Percentiles rank a stretch among this genome's conserved stretches.
These are phyloP conservation scores for Linnaemya vulpina DNA, from an alignment of 2,888 invertebrate species.

Conservation along the genomic window DNA sequence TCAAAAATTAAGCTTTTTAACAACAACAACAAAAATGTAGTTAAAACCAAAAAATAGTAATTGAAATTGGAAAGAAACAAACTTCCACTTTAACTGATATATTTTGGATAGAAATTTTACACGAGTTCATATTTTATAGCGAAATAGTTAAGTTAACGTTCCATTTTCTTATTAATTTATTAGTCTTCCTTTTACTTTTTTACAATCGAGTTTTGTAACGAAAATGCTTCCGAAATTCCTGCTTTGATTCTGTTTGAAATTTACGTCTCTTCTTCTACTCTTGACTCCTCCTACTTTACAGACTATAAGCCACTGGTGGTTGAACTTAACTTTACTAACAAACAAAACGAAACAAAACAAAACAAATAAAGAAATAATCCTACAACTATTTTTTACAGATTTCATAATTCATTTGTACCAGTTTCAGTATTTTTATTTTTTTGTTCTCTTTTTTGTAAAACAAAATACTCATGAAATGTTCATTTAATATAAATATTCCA, in stretches of 20 bases:
- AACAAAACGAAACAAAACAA: too few species aligned
- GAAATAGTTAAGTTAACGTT: slow-evolving; percentile 3
- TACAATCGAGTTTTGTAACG: neutral
- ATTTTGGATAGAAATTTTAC: slow-evolving; percentile 59
- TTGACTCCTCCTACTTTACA: slow-evolving; percentile 66
- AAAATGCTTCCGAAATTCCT: slow-evolving; percentile 50
- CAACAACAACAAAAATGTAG: too few species aligned
- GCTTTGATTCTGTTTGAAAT: slow-evolving; percentile 42
- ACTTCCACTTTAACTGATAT: slow-evolving; percentile 58
- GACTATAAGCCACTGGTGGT: slow-evolving; percentile 72
- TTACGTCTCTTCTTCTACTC: slow-evolving; percentile 63
- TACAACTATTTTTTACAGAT: slow-evolving; percentile 52
- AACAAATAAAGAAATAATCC: neutral
- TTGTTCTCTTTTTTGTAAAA: neutral
- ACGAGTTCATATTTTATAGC: slow-evolving; percentile 17
- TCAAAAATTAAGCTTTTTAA: slow-evolving; percentile 40
- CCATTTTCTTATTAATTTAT: slow-evolving; percentile 15
- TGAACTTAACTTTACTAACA: slow-evolving; percentile 50
- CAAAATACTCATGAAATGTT: slow-evolving; percentile 21
- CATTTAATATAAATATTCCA: slow-evolving; percentile 42
- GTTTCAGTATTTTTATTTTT: slow-evolving; percentile 19
- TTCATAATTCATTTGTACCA: slow-evolving; percentile 51
- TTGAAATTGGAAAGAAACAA: slow-evolving; percentile 32
- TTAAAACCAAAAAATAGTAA: neutral
- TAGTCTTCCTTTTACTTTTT: slow-evolving; percentile 34